These are phyloP conservation scores for Sepiola atlantica DNA, from an alignment of 2,888 invertebrate genomes.

Conservation along the genomic window DNA sequence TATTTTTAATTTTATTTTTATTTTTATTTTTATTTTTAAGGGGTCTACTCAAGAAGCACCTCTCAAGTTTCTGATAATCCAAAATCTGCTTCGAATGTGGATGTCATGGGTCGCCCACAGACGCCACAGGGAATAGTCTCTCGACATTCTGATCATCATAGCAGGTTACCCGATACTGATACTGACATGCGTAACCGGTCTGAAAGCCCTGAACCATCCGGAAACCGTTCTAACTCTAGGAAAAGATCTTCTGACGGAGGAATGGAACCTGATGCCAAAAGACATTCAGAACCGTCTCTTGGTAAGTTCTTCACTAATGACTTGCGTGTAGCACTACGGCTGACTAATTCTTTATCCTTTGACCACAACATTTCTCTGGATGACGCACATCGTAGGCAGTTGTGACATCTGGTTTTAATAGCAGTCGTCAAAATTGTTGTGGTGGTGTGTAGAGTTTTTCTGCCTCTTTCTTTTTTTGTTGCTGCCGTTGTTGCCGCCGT, in stretches of 20 bases:
- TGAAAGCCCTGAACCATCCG: background rate
- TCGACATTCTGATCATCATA: background rate
- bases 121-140: background rate
- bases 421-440: too few species aligned
- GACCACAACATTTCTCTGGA: too few species aligned
- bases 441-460: too few species aligned
- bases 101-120: background rate
- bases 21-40: background rate
- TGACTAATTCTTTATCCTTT: background rate
- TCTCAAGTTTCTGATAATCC: background rate
- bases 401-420: too few species aligned
- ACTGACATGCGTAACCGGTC: background rate
- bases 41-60: background rate
- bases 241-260: slow-evolving; percentile 37
- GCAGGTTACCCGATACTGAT: background rate
- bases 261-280: slow-evolving; percentile 40
- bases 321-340: background rate
- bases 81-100: background rate
- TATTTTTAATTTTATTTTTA: too few species aligned
- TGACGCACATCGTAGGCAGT: too few species aligned
- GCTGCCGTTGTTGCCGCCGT: too few species aligned
- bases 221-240: background rate
- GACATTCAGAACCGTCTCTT: background rate
- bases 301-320: background rate
- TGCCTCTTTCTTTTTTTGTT: too few species aligned